Conservation (phyloP, 2,797 vertebrate genomes). For the Rachycentron canadum region DNA sequence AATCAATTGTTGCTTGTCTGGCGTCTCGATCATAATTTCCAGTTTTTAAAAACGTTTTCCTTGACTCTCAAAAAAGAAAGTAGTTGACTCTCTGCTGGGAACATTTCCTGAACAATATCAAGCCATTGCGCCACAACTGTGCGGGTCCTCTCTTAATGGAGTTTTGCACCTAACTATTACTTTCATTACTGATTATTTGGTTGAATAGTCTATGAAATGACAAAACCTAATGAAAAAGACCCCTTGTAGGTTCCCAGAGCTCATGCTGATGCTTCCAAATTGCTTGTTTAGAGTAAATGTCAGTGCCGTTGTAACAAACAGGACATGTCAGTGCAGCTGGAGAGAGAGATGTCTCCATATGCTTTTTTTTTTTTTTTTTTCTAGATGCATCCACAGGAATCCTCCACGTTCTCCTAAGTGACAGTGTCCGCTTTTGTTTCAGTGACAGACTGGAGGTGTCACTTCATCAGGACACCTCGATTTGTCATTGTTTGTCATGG, state of each 20-base stretch:
- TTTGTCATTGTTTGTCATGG: slow-evolving; percentile 58
- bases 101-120: not conserved
- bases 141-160: not conserved
- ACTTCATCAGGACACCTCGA: slow-evolving; percentile 39
- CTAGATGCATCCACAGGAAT: slow-evolving; percentile 15
- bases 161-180: not conserved
- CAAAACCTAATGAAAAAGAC: not conserved
- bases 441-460: slow-evolving; percentile 51
- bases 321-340: slow-evolving; percentile 2
- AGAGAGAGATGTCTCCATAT: slow-evolving; percentile 28
- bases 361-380: too few species aligned
- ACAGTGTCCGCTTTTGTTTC: slow-evolving; percentile 56
- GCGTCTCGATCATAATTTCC: not conserved
- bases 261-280: not conserved
- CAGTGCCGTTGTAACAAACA: not conserved
- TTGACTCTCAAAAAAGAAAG: not conserved
- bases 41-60: not conserved
- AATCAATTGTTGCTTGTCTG: not conserved
- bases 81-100: not conserved
- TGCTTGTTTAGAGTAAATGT: not conserved
- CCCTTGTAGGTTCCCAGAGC: not conserved
- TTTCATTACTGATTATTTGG: not conserved
- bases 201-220: not conserved
- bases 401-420: slow-evolving; percentile 15
- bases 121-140: not conserved